A percentile compares a stretch with the other conserved stretches of the same genome.
These are phyloP conservation scores for Notocelia uddmanniana DNA, from an alignment of 2,888 invertebrate species.

Conservation along the genomic window DNA sequence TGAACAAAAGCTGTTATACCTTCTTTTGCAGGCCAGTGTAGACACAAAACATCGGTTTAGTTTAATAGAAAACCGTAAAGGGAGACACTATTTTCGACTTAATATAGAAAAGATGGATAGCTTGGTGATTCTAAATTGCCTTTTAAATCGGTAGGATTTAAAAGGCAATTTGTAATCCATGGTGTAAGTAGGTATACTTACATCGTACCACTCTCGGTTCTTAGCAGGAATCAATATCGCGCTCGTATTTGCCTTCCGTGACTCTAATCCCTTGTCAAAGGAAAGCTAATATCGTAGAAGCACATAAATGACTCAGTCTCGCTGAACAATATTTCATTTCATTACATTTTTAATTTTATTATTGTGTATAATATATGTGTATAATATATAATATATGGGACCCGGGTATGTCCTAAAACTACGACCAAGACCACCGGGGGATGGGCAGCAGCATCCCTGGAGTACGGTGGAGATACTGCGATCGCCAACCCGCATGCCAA, in stretches of 20 bases:
- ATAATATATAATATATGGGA: too few relatives aligned
- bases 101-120: not conserved
- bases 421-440: too few relatives aligned
- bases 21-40: too few relatives aligned
- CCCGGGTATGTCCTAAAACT: too few relatives aligned
- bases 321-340: slow-evolving; percentile 35
- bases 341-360: slow-evolving; percentile 28
- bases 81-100: not conserved
- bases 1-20: too few relatives aligned
- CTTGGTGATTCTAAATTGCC: slow-evolving; percentile 1
- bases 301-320: slow-evolving; percentile 30
- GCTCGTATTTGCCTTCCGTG: slow-evolving; percentile 56
- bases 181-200: not conserved
- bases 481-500: too few relatives aligned
- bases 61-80: too few relatives aligned
- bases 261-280: slow-evolving; percentile 61
- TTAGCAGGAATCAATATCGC: slow-evolving; percentile 60
- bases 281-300: slow-evolving; percentile 55
- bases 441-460: too few relatives aligned
- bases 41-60: too few relatives aligned
- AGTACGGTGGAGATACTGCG: too few relatives aligned
- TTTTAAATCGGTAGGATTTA: too few relatives aligned
- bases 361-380: not conserved
- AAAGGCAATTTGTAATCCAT: too few relatives aligned
- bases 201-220: slow-evolving; percentile 43